Evolutionary conservation across 2,113 vertebrate genomes (phyloP), one percentile per base, ranked within the genome.

Genomic region (Calyptomena viridis): DNA sequence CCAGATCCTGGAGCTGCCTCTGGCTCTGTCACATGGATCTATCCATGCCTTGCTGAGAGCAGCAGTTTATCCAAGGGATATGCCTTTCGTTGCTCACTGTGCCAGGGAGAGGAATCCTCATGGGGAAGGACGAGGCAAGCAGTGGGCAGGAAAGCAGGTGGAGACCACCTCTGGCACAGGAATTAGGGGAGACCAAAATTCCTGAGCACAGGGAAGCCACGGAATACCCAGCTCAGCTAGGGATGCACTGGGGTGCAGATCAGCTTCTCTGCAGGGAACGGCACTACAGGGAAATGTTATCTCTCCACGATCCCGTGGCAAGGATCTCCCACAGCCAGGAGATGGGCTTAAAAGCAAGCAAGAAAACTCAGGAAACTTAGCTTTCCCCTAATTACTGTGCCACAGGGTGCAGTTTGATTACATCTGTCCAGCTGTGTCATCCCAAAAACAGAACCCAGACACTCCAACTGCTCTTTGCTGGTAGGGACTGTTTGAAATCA

Each of bases 211-310:
- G 9, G 28, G 28, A 89, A 92, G 66, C 20, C 88, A 69, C 1
- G 1, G n/a, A 68, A 25, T 9, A 14, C 20, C 18, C 23, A 44
- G 25, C 12, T 80, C 15, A 49, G 59, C 28, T 59, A 69, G 33
- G 35, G 22, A 9, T 1, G 4, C 12, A 2, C 0, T 1, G 30
- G n/a, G 35, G 63, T 5, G 1, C 17, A 0, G 0, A 22, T 59
- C 77, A 89, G 42, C 33, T 87, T 39, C 68, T 64, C 25, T 64
- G 63, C 15, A 35, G 37, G 10, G 25, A 6, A 28, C 47, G 64
- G 37, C 49, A 64, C 85, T 56, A 42, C 18, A 16, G 60, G 52
- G 46, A 60, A 67, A 33, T 35, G 37, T 23, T 33, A 8, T 18
- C 33, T 68, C 42, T 42, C 17, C 50, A 44, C 0, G 0, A 28